Conservation (phyloP, 2,797 vertebrate genomes). For the Halcyon chelicuti region DNA sequence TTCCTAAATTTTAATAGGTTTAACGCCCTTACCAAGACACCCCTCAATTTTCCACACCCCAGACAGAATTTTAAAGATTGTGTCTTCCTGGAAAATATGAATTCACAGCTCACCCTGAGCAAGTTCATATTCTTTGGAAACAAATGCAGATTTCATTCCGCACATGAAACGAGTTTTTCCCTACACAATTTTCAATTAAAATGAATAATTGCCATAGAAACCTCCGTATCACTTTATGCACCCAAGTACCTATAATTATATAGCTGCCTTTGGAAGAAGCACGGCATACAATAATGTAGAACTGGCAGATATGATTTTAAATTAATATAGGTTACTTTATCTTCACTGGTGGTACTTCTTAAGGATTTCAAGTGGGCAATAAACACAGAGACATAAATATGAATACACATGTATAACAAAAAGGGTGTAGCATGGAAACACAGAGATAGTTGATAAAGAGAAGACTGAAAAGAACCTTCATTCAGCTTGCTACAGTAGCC, state of each 20-base stretch:
- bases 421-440: neutral
- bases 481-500: neutral
- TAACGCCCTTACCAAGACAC: neutral
- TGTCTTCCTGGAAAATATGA: neutral
- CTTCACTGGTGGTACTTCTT: neutral
- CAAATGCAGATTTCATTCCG: neutral
- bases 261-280: conserved; percentile 12
- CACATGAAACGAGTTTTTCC: neutral
- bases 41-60: neutral
- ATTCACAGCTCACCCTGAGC: neutral
- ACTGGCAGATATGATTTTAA: neutral
- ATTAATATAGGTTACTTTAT: neutral
- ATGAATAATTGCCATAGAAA: conserved; percentile 60
- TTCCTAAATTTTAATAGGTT: neutral
- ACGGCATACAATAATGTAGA: neutral
- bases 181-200: conserved; percentile 54
- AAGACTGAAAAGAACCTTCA: neutral
- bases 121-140: conserved; percentile 20
- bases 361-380: neutral
- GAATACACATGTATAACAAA: neutral
- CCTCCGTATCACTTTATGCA: neutral
- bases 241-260: conserved; percentile 18
- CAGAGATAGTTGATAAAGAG: neutral
- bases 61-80: neutral
- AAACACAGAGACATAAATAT: neutral